These are phyloP conservation scores for Scaptomyza pallida DNA, from an alignment of 1,140 invertebrate species.

Conservation along the genomic window DNA sequence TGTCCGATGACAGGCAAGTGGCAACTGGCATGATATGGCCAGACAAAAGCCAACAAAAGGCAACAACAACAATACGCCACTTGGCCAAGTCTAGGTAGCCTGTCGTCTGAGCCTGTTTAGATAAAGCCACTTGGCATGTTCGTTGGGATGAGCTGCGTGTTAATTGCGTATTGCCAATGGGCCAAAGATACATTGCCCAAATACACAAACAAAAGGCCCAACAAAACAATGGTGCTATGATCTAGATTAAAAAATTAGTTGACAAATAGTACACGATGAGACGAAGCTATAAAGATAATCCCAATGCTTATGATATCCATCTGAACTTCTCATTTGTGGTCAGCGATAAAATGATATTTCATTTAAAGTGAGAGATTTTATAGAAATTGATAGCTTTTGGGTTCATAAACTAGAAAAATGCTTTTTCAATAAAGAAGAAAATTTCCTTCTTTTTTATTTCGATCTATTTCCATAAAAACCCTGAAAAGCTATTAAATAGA, in stretches of 20 bases:
- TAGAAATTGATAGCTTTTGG: no score
- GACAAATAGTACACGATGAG: not conserved
- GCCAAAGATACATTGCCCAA: slow-evolving; percentile 2
- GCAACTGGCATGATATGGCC: slow-evolving; percentile 44
- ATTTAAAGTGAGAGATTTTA: not conserved
- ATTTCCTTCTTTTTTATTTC: no score
- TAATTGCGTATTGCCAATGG: slow-evolving; percentile 31
- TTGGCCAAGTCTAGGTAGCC: slow-evolving; percentile 25
- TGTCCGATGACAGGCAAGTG: not conserved
- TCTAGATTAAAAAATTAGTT: not conserved
- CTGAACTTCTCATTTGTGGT: not conserved
- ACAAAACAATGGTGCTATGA: slow-evolving; percentile 2
- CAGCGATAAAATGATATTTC: not conserved
- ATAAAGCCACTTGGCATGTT: slow-evolving; percentile 5
- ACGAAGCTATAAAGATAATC: not conserved
- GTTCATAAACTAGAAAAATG: no score
- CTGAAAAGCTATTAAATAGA: no score
- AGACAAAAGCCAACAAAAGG: slow-evolving; percentile 51
- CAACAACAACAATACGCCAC: slow-evolving; percentile 3
- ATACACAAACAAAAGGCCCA: slow-evolving; percentile 9
- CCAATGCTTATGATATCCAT: not conserved
- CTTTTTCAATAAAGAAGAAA: no score
- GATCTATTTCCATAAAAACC: no score
- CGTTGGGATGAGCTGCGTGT: slow-evolving; percentile 15
- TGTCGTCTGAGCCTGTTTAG: slow-evolving; percentile 29